Percentiles rank a stretch among this genome's conserved stretches.
phyloP scores from a whole-genome alignment of 2,113 vertebrate genomes.

The Notothenia coriiceps region DNA sequence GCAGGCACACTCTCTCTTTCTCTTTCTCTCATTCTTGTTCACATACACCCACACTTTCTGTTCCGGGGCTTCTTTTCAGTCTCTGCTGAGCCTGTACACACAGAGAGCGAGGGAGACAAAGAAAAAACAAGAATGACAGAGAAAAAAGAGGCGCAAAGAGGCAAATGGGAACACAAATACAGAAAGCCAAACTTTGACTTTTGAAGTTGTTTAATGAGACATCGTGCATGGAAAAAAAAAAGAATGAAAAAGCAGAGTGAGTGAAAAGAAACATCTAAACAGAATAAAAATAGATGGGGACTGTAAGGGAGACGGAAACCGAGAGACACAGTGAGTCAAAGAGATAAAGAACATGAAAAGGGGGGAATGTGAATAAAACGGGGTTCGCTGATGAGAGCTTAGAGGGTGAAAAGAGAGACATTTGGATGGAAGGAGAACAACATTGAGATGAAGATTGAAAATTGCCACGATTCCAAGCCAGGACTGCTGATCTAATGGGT shows the following conservation, averaged over 20 bases:
- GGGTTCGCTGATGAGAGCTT: constrained; percentile 60
- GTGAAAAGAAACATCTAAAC: constrained; percentile 26
- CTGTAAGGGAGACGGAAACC: constrained; percentile 34
- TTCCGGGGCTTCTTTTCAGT: constrained; percentile 72
- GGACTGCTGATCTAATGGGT: constrained; percentile 73
- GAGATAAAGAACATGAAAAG: constrained; percentile 11
- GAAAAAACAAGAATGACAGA: constrained; percentile 13
- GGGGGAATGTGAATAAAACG: constrained; percentile 25
- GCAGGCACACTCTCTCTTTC: constrained; percentile 65
- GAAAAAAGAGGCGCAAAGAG: constrained; percentile 61
- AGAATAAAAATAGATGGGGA: constrained; percentile 64
- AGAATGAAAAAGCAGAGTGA: constrained; percentile 15
- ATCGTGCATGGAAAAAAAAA: constrained; percentile 51
- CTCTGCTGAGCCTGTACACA: constrained; percentile 66
- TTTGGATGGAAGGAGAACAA: constrained; percentile 65
- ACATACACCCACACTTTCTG: constrained; percentile 75
- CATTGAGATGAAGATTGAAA: constrained; percentile 71
- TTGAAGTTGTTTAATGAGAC: constrained; percentile 80
- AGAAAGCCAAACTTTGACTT: constrained; percentile 77
- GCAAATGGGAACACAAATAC: constrained; percentile 67
- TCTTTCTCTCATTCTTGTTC: constrained; percentile 73
- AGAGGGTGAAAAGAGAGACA: constrained; percentile 59
- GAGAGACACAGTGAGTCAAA: constrained; percentile 38
- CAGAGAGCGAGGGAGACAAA: constrained; percentile 54
- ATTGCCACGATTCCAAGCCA: constrained; percentile 66